Evolutionary conservation across 1,140 invertebrate genomes (phyloP).

Genomic region (Trinorchestia longiramus): DNA sequence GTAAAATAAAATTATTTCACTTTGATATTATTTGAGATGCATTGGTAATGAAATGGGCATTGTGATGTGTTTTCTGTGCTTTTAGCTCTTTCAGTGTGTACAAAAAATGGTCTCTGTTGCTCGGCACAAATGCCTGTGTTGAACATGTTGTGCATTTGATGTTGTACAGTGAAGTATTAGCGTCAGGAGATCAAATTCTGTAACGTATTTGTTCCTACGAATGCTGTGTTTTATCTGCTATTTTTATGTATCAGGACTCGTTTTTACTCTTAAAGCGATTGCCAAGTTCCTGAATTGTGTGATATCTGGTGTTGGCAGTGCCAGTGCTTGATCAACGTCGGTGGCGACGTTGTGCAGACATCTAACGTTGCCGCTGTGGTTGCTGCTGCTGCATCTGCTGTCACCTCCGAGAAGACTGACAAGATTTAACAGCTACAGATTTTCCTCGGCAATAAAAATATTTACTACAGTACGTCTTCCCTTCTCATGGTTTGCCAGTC

Average conservation of each 20-base stretch:
- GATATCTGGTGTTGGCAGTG: constrained; percentile 17
- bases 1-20: neutral
- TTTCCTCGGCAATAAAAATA: neutral
- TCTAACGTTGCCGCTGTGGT: neutral
- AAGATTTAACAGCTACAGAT: neutral
- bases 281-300: neutral
- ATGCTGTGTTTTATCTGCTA: neutral
- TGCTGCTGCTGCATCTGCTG: neutral
- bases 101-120: neutral
- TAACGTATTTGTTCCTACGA: neutral
- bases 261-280: too few relatives aligned
- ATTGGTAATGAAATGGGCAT: neutral
- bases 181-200: neutral
- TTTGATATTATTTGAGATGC: neutral
- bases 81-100: neutral
- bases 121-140: neutral
- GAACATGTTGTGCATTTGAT: neutral
- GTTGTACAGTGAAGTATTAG: neutral
- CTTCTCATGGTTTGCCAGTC: neutral
- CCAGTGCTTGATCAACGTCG: constrained; percentile 56
- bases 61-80: neutral
- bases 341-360: constrained; percentile 53
- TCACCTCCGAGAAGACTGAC: neutral
- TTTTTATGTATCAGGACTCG: neutral
- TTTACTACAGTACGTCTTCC: neutral